Base-by-base conservation (phyloP, 2,797 vertebrate species). In the Euthynnus affinis region DNA sequence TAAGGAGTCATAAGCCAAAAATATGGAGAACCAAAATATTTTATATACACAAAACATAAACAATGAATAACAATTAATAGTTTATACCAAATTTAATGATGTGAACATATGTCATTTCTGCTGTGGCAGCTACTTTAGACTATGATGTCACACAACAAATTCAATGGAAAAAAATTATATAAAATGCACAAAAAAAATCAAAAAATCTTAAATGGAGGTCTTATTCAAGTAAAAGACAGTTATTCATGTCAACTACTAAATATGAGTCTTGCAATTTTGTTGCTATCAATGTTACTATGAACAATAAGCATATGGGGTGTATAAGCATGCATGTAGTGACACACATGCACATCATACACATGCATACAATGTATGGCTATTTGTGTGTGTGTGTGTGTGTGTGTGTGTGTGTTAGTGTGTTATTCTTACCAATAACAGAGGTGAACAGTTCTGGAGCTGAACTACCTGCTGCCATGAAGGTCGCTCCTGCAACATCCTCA, bases 401-500 rank as follows among this genome's bases (percentile, higher is more conserved):
- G 22, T 60, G 56, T 60, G 59, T 62, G 56, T 12, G 40, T 37
- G 61, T 48, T n/a, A n/a, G 22, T 60, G 56, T 52, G 40, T 49
- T 46, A 40, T 32, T 89, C 87, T 94, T 96, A 99, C 98, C 98
- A 91, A 99, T 99, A 88, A 99, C 96, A 20, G 98, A 99, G n/a
- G 98, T 99, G 92, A 99, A 99, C 48, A 99, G 94, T 88, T 99
- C 98, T 3, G 98, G 98, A 70, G 98, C 98, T 2, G 98, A 99
- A 88, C 98, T 99, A 87, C 98, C 98, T 0, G 98, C 98, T 22
- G 98, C 98, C 98, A 99, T 99, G 89, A 99, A 99, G 0, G 98
- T 99, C 7, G 98, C 98, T 55, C 98, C 98, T 12, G 98, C 98
- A 65, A 99, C 98, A 74, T 99, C 98, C 92, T 99, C 98, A 13